phyloP scores from a whole-genome alignment of 2,797 vertebrate species.

The Coreius guichenoti region DNA sequence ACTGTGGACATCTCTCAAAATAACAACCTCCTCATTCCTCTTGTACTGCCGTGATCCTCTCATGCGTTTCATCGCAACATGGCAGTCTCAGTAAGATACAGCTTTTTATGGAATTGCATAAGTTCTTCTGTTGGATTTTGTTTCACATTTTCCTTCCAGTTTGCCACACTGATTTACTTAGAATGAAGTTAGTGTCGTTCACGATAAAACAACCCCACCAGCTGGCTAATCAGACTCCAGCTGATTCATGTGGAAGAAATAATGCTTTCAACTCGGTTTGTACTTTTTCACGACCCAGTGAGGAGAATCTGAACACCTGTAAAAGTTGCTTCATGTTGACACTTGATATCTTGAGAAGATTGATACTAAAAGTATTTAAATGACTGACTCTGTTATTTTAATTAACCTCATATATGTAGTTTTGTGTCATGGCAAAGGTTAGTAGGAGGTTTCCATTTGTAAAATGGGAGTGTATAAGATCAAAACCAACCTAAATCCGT shows the following conservation, averaged over 20 bases:
- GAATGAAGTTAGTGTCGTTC: background rate
- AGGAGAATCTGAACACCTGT: constrained; percentile 5
- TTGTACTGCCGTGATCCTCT: background rate
- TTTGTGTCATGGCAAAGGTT: background rate
- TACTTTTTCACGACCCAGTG: background rate
- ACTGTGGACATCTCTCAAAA: constrained; percentile 14
- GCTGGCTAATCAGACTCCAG: background rate
- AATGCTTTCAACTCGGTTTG: background rate
- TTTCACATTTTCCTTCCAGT: background rate
- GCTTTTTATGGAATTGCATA: background rate
- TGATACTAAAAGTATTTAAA: background rate
- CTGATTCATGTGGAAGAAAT: background rate
- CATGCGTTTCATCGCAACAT: background rate
- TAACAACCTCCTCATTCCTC: background rate
- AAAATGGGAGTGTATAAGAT: background rate
- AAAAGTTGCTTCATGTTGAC: constrained; percentile 14
- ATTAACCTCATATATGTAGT: background rate
- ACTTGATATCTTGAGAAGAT: constrained; percentile 24
- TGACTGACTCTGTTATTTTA: background rate
- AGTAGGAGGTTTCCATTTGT: background rate
- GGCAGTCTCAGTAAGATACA: background rate
- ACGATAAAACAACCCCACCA: background rate
- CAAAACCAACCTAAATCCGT: background rate
- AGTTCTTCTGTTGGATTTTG: background rate
- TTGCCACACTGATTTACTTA: background rate